Conservation (phyloP, 92 coral and sea anemone species). For the Epizoanthus ramosus region DNA sequence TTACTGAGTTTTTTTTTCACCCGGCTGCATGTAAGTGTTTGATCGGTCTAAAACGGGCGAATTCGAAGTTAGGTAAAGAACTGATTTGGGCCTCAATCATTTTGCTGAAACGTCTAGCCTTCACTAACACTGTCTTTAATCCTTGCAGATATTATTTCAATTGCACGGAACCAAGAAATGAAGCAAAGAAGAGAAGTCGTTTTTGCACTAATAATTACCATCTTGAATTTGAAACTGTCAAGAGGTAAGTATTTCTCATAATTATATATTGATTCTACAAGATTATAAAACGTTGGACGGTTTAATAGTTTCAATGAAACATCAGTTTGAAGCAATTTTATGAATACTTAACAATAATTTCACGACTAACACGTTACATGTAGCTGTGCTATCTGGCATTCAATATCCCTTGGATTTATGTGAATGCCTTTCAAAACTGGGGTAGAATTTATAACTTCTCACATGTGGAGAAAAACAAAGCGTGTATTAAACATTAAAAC, state of each 20-base stretch:
- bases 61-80: not conserved
- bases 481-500: too few relatives aligned
- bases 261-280: not conserved
- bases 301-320: too few relatives aligned
- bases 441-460: too few relatives aligned
- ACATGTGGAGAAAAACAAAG: too few relatives aligned
- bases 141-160: not conserved
- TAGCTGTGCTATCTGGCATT: too few relatives aligned
- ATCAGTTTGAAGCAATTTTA: not conserved
- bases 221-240: not conserved
- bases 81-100: not conserved
- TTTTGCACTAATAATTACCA: not conserved
- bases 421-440: too few relatives aligned
- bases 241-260: not conserved
- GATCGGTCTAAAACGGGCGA: not conserved
- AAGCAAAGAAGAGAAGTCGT: not conserved
- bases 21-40: too few relatives aligned
- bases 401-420: too few relatives aligned
- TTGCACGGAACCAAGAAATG: constrained; percentile 1
- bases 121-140: not conserved
- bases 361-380: too few relatives aligned
- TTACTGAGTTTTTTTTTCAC: too few relatives aligned
- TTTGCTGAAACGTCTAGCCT: not conserved
- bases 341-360: not conserved
- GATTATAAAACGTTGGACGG: not conserved